Base-by-base conservation (phyloP, 2,113 vertebrate genomes). In the Pluvianellus socialis region DNA sequence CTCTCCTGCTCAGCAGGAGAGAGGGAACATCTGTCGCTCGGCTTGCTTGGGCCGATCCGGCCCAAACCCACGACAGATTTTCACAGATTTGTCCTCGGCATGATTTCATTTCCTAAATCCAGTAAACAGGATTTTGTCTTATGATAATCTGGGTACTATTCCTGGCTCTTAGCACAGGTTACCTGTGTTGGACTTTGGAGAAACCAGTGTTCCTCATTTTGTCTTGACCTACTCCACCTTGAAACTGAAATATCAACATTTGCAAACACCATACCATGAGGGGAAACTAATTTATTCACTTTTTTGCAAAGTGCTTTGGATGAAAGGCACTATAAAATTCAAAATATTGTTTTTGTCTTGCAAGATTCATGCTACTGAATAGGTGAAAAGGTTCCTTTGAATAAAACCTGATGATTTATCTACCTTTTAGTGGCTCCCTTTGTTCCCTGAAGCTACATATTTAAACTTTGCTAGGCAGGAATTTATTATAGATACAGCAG, bases 341-440 rank as follows among this genome's bases (percentile, higher is more conserved):
- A 82, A 95, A 94, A 95, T 94, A 95, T 56, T 95, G 63, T 6
- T 92, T 94, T 94, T 89, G 72, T 75, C 87, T 91, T 95, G 49
- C 52, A 82, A 63, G 27, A 90, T 91, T 80, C 66, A 89, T 90
- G 77, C 62, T 70, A 72, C 12, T 85, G 81, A 93, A 88, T 83
- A 79, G 70, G 87, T 88, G 92, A 93, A 97, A 96, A 90, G 5
- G 52, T 79, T 87, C 10, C 61, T 95, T 86, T 84, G 82, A 96
- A 94, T 79, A 93, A 95, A 96, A 92, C n/a, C 59, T 86, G 79
- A 90, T 95, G 88, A 93, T 94, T 96, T 96, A 90, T 77, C 95
- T 80, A 59, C n/a, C 74, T 88, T 95, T 94, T 91, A 91, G 88
- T 8, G 6, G 50, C 42, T 93, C 86, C 27, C 7, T 95, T 95